Conservation (phyloP, 1,140 invertebrate genomes). For the Adoxophyes honmai region DNA sequence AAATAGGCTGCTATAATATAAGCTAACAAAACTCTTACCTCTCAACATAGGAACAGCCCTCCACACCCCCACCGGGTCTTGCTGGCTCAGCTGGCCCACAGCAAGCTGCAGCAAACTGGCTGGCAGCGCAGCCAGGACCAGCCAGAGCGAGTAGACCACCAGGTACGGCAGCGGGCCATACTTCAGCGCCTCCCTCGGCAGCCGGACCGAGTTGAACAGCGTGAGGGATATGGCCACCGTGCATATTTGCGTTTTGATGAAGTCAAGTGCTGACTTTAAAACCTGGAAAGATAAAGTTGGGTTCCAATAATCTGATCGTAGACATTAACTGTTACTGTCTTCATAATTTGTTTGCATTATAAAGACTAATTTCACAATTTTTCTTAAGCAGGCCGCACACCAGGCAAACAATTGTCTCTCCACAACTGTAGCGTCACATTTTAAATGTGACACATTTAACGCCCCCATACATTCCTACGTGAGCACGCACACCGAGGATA, state of each 20-base stretch:
- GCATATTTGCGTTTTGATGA: constrained; percentile 60
- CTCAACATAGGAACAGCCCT: constrained; percentile 66
- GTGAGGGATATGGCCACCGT: constrained; percentile 57
- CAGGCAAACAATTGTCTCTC: no score
- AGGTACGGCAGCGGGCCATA: constrained; percentile 61
- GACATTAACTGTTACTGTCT: no score
- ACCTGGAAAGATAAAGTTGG: constrained; percentile 41
- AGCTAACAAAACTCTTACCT: constrained; percentile 33
- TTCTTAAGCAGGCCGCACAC: no score
- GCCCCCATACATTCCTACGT: no score
- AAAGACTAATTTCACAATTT: no score
- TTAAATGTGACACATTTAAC: no score
- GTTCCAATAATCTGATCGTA: no score
- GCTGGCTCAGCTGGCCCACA: constrained; percentile 64
- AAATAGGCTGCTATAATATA: no score
- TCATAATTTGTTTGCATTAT: no score
- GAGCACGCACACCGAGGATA: no score
- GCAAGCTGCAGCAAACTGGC: constrained; percentile 54
- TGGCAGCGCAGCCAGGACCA: constrained; percentile 50
- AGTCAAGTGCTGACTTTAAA: constrained; percentile 48
- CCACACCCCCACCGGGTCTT: constrained; percentile 67
- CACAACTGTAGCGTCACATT: no score
- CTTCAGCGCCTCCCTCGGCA: constrained; percentile 57
- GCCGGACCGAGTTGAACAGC: constrained; percentile 55
- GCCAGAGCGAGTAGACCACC: constrained; percentile 60